These are phyloP conservation scores for Tuta absoluta DNA, from an alignment of 2,888 invertebrate species.

Conservation along the genomic window DNA sequence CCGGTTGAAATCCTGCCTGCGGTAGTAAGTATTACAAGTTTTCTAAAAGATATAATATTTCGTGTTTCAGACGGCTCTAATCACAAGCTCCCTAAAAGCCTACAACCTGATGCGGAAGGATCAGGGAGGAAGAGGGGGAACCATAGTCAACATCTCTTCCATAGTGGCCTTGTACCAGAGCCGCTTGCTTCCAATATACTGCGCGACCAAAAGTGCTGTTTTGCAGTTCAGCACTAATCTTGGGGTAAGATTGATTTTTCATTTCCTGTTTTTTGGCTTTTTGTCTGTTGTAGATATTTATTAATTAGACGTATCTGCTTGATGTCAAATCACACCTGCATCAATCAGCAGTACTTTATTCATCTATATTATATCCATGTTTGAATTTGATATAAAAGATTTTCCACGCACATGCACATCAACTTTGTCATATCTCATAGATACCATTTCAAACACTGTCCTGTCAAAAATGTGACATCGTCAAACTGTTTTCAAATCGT, in stretches of 20 bases:
- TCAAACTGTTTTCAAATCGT: no score
- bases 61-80: slow-evolving; percentile 60
- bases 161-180: slow-evolving; percentile 56
- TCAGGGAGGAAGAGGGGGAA: slow-evolving; percentile 62
- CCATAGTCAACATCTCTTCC: slow-evolving; percentile 68
- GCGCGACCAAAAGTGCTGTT: slow-evolving; percentile 69
- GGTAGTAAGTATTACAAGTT: no score
- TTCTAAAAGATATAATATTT: slow-evolving; percentile 11
- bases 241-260: slow-evolving; percentile 54
- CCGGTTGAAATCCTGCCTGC: no score
- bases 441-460: no score
- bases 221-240: slow-evolving; percentile 68
- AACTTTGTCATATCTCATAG: no score
- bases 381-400: no score
- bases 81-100: slow-evolving; percentile 64
- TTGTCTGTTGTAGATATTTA: background rate
- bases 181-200: slow-evolving; percentile 57
- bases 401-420: no score
- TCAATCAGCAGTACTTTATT: no score
- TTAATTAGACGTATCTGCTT: background rate
- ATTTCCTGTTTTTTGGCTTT: background rate
- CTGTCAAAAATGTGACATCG: no score
- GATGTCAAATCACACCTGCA: background rate
- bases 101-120: slow-evolving; percentile 66
- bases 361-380: no score